Percentiles rank a stretch among this genome's conserved stretches.
Conservation (phyloP, 2,888 invertebrate genomes). For the Leptopilina myrica region DNA sequence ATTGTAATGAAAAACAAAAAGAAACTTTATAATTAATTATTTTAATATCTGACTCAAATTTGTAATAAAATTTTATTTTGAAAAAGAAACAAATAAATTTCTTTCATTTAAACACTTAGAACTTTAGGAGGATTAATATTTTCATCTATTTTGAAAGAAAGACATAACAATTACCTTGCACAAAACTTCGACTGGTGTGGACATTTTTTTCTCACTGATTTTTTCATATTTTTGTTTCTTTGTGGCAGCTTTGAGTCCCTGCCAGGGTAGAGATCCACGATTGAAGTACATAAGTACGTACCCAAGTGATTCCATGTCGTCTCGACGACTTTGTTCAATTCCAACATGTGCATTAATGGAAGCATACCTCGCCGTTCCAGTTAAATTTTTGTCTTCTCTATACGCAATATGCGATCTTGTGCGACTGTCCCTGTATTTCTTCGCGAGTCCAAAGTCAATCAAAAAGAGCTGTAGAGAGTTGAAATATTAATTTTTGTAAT, state of each 20-base stretch:
- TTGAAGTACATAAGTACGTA: slow-evolving; percentile 99
- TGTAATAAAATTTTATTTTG: no score
- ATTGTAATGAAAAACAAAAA: no score
- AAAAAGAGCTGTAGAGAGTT: slow-evolving; percentile 85
- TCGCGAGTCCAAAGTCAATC: slow-evolving; percentile 99
- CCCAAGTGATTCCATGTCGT: slow-evolving; percentile 99
- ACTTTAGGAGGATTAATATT: no score
- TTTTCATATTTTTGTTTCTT: slow-evolving; percentile 99
- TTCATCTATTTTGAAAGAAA: not conserved
- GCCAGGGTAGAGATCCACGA: slow-evolving; percentile 96
- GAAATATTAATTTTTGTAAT: not conserved
- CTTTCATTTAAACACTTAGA: no score
- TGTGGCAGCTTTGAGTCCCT: slow-evolving; percentile 97
- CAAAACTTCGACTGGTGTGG: slow-evolving; percentile 97
- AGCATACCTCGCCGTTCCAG: slow-evolving; percentile 96
- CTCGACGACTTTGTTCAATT: slow-evolving; percentile 98
- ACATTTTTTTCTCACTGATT: slow-evolving; percentile 99
- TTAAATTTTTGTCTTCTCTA: slow-evolving; percentile 95
- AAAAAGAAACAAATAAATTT: no score
- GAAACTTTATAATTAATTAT: no score
- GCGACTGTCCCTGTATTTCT: slow-evolving; percentile 97
- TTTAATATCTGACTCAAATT: no score
- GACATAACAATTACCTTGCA: slow-evolving; percentile 85
- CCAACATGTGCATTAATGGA: slow-evolving; percentile 99
- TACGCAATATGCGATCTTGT: slow-evolving; percentile 96